These are phyloP conservation scores for Folsomia candida DNA, from an alignment of 2,888 invertebrate species.

Conservation along the genomic window DNA sequence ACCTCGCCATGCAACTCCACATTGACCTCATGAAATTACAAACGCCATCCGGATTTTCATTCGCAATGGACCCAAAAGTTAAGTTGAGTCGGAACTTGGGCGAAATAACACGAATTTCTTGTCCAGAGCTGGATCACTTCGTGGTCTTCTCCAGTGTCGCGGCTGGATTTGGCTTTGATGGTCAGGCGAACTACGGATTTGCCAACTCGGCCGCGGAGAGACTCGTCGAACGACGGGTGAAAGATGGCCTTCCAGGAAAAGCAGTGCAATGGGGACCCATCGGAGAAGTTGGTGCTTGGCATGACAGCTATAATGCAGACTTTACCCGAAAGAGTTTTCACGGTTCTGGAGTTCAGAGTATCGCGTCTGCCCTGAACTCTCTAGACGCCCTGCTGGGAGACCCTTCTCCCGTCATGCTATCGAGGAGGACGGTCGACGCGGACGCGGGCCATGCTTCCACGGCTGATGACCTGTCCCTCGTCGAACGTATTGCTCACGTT, in stretches of 20 bases:
- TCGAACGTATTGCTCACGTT: slow-evolving; percentile 56
- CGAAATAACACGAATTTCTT: slow-evolving; percentile 61
- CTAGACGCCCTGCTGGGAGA: slow-evolving; percentile 59
- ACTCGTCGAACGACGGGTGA: slow-evolving; percentile 71
- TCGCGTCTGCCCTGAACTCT: slow-evolving; percentile 58
- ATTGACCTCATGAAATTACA: slow-evolving; percentile 61
- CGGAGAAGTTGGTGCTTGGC: slow-evolving; percentile 80
- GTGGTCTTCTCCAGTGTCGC: slow-evolving; percentile 89
- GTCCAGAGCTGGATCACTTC: slow-evolving; percentile 65
- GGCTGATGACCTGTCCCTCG: slow-evolving; percentile 51
- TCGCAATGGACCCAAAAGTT: slow-evolving; percentile 74
- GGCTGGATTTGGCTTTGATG: slow-evolving; percentile 86
- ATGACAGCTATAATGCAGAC: slow-evolving; percentile 63
- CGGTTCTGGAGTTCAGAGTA: slow-evolving; percentile 61
- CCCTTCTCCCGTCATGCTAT: slow-evolving; percentile 50
- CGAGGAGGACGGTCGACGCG: slow-evolving; percentile 55
- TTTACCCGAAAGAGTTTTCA: slow-evolving; percentile 60
- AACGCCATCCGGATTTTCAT: slow-evolving; percentile 65
- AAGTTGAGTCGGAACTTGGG: slow-evolving; percentile 77
- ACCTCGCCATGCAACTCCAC: slow-evolving; percentile 68
- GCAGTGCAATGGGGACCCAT: slow-evolving; percentile 93
- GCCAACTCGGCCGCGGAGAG: slow-evolving; percentile 88
- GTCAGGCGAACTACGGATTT: slow-evolving; percentile 87
- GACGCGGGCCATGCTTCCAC: slow-evolving; percentile 52
- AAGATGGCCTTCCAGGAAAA: slow-evolving; percentile 70